Evolutionary conservation across 2,113 vertebrate genomes (phyloP).

Genomic region (Zosterops japonicus): DNA sequence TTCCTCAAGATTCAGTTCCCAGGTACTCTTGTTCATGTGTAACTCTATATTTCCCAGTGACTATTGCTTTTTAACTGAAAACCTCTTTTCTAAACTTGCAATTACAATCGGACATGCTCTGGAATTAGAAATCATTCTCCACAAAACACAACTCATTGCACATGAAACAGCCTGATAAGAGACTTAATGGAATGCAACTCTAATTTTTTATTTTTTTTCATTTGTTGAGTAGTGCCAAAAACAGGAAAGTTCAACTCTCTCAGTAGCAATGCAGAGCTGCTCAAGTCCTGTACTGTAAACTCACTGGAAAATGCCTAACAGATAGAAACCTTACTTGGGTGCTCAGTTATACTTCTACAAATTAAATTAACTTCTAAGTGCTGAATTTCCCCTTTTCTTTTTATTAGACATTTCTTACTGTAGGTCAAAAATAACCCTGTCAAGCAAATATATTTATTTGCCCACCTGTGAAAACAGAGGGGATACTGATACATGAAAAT

Average conservation of each 20-base stretch:
- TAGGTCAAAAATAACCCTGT: background rate
- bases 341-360: background rate
- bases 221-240: background rate
- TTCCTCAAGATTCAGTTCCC: background rate
- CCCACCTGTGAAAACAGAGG: slow-evolving; percentile 45
- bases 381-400: slow-evolving; percentile 13
- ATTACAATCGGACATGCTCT: background rate
- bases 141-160: background rate
- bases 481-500: background rate
- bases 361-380: slow-evolving; percentile 23
- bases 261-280: background rate
- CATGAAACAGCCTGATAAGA: background rate
- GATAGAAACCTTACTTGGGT: background rate
- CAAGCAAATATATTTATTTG: background rate
- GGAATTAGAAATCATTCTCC: background rate
- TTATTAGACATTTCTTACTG: background rate
- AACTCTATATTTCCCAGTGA: background rate
- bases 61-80: background rate
- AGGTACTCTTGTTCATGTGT: accelerated
- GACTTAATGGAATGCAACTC: background rate
- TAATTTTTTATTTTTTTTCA: background rate
- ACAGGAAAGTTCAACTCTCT: background rate
- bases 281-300: background rate
- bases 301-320: background rate
- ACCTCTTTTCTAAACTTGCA: background rate